Conservation (phyloP, 2,797 vertebrate genomes). For the Heterohyrax brucei region DNA sequence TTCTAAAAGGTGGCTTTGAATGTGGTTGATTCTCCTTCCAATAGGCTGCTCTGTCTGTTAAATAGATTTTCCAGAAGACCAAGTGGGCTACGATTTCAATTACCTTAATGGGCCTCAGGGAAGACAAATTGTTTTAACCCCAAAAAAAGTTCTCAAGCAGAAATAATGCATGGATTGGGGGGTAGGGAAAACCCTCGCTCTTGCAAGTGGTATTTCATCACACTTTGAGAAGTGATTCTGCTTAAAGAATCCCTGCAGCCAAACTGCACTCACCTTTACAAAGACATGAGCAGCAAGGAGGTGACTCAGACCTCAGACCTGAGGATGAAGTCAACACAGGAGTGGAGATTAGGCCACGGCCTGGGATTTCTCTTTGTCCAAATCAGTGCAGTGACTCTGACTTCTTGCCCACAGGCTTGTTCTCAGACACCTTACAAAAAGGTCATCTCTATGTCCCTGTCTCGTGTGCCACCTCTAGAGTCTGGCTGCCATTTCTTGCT, state of each 20-base stretch:
- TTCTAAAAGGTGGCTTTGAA: background rate
- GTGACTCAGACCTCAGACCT: background rate
- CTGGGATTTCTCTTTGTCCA: background rate
- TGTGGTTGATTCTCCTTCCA: background rate
- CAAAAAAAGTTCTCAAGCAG: background rate
- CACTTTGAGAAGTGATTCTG: background rate
- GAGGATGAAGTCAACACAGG: background rate
- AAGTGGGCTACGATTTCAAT: background rate
- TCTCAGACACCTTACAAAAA: background rate
- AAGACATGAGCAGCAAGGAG: background rate
- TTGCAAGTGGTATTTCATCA: background rate
- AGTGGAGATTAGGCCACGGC: background rate
- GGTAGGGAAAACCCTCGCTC: background rate
- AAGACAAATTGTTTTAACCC: conserved; percentile 49
- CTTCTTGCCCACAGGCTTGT: background rate
- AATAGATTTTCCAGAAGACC: background rate
- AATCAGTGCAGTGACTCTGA: background rate
- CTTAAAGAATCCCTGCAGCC: background rate
- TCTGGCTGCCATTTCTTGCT: background rate
- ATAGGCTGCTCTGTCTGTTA: background rate
- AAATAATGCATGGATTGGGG: background rate
- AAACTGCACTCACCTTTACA: background rate
- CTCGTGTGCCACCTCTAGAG: fast-evolving
- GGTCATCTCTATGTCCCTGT: background rate
- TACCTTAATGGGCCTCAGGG: conserved; percentile 3